Base-by-base conservation (phyloP, 2,888 invertebrate species). In the Coleophora deauratella region DNA sequence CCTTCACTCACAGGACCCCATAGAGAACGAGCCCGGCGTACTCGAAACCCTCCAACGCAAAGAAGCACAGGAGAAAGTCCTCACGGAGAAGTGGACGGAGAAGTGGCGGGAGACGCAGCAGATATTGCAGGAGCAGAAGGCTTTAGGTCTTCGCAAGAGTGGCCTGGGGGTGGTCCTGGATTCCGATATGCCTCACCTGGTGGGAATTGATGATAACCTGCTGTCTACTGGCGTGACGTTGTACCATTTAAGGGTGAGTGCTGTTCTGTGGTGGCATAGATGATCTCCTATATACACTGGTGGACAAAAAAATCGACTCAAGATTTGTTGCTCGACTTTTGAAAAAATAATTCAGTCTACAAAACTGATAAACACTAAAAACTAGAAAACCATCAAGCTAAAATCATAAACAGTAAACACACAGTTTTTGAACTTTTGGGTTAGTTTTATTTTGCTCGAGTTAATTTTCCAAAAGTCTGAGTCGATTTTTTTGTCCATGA, bases 51-150 rank as follows among this genome's bases (percentile, higher is more conserved):
- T 97, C 3, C 94, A 95, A 55, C 92, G 95, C 63, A 97, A 95
- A 65, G 96, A 97, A 72, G 96, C 95, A 0, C 93, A 95, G 65
- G 95, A 95, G 80, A 95, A 92, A 72, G 93, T 91, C 43, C 87
- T 97, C 44, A 96, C 96, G 0, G 95, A 96, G 75, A 94, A 95
- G 64, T 97, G 96, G 96, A 92, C 94, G 9, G 95, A 96, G 67
- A 96, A 96, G 68, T 97, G 97, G 97, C 88, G 94, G 38, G 94
- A 94, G 64, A 95, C 96, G 0, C 95, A 96, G 66, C 92, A 92
- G 55, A 96, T 96, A 54, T 77, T 95, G 30, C 91, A 95, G 65
- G 96, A 97, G 64, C 95, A 96, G 73, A 91, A 93, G 64, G 94
- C 95, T 3, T 79, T 96, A 21, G 96, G 95, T 0, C 78, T 97